Conservation (phyloP, 2,113 vertebrate genomes). For the Typhlomys cinereus region DNA sequence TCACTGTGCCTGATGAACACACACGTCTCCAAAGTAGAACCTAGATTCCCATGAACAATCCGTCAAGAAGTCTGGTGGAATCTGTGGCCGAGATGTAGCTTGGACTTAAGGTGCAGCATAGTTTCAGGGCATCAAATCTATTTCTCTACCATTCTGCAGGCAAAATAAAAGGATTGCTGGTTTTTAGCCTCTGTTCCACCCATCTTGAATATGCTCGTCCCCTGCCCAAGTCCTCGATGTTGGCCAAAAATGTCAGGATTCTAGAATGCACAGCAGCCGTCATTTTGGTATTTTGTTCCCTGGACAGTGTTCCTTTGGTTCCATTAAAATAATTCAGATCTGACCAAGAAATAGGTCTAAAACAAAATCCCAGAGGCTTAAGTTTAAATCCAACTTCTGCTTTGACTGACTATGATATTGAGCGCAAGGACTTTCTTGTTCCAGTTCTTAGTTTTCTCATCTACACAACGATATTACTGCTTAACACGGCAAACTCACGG, state of each 20-base stretch:
- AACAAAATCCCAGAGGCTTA: not conserved
- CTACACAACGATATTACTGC: not conserved
- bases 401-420: not conserved
- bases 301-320: not conserved
- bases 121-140: not conserved
- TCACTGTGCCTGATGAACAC: not conserved
- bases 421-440: not conserved
- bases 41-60: not conserved
- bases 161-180: not conserved
- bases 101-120: not conserved
- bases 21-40: no score
- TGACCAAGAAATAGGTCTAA: not conserved
- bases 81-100: not conserved
- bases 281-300: not conserved
- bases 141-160: not conserved
- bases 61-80: not conserved
- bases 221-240: not conserved
- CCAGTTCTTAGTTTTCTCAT: not conserved
- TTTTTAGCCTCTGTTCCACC: not conserved
- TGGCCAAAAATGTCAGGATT: not conserved
- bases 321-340: not conserved
- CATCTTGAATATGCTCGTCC: not conserved
- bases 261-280: not conserved
- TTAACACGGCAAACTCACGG: not conserved
- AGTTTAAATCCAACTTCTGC: not conserved